Evolutionary conservation across 2,797 vertebrate genomes (phyloP).

Genomic region (Mionectes olivaceus): DNA sequence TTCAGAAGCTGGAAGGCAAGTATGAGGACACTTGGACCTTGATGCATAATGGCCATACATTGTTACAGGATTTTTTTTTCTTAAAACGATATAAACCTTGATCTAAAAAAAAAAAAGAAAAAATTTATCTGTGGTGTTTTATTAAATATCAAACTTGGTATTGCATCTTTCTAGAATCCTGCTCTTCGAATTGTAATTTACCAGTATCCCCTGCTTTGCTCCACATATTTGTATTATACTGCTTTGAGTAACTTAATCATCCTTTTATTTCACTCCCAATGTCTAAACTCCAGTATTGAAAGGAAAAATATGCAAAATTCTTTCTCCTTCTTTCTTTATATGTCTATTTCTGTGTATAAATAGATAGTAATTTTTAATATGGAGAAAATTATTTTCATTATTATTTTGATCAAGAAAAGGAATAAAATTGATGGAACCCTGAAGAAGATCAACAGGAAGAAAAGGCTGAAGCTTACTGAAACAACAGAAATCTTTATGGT

Average conservation of each 20-base stretch:
- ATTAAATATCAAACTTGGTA: background rate
- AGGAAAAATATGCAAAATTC: background rate
- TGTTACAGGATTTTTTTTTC: background rate
- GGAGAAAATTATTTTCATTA: background rate
- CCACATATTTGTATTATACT: background rate
- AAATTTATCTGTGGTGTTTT: background rate
- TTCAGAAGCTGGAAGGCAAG: background rate
- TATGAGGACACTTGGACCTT: background rate
- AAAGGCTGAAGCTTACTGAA: background rate
- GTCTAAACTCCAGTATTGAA: background rate
- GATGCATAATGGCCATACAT: background rate
- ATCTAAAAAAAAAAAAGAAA: background rate
- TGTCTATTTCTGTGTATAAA: background rate
- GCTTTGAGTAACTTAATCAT: background rate
- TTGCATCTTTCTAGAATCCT: background rate
- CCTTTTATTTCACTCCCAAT: background rate
- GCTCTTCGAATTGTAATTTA: background rate
- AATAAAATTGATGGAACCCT: background rate
- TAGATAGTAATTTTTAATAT: background rate
- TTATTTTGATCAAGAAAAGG: background rate
- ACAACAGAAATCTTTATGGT: background rate
- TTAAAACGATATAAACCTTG: background rate
- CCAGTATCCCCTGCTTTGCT: background rate
- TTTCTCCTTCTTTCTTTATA: background rate
- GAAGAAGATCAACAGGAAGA: background rate